Evolutionary conservation across 2,888 invertebrate genomes (phyloP).

Genomic region (Agriopis leucophaearia): DNA sequence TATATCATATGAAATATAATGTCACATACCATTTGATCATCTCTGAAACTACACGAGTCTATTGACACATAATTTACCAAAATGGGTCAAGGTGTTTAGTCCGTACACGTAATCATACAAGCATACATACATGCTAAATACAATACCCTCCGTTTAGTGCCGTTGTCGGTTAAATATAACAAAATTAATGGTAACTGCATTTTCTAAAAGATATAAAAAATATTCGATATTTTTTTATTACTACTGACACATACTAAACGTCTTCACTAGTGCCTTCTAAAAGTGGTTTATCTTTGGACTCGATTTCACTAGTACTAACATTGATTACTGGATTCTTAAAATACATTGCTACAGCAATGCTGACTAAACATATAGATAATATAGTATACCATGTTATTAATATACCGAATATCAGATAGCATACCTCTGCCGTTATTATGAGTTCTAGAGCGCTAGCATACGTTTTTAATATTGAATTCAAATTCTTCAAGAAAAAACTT

Average conservation of each 20-base stretch:
- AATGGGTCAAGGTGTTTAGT: too few species aligned
- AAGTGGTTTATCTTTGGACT: slow-evolving; percentile 65
- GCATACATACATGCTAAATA: too few species aligned
- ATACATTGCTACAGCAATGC: slow-evolving; percentile 94
- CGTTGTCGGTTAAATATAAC: background rate
- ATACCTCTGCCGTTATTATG: slow-evolving; percentile 95
- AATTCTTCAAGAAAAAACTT: slow-evolving; percentile 95
- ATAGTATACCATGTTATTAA: slow-evolving; percentile 93
- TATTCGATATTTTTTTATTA: background rate
- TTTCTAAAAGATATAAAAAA: background rate
- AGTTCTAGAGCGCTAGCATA: slow-evolving; percentile 98
- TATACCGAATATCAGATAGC: slow-evolving; percentile 94
- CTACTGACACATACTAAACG: background rate
- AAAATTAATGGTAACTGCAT: background rate
- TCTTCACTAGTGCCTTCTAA: slow-evolving; percentile 59
- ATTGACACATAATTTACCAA: too few species aligned
- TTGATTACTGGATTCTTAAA: slow-evolving; percentile 95
- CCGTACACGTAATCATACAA: too few species aligned
- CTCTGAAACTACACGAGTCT: too few species aligned
- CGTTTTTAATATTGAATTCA: slow-evolving; percentile 98
- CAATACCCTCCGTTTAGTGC: background rate
- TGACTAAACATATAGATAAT: slow-evolving; percentile 93
- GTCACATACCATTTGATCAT: too few species aligned
- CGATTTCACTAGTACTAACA: slow-evolving; percentile 44
- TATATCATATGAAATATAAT: too few species aligned